phyloP scores from a whole-genome alignment of 1,140 invertebrate species.

The Dendrolimus punctatus region DNA sequence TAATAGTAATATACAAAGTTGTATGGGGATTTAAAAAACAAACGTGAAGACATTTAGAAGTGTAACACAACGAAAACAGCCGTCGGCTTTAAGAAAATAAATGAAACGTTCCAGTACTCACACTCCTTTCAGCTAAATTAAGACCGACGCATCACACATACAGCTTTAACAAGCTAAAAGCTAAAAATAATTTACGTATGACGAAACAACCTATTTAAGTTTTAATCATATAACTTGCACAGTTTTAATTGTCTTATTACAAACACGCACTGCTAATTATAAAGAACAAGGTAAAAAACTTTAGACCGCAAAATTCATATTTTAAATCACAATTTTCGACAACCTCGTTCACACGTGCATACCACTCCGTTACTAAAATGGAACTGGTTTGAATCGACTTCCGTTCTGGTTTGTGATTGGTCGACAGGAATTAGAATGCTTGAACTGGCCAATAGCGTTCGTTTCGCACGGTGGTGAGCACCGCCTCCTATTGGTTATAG shows the following conservation, averaged over 20 bases:
- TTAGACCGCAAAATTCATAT: slow-evolving; percentile 8
- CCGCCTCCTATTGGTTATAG: slow-evolving; percentile 57
- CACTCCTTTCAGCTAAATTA: slow-evolving; percentile 59
- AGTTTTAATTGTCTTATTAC: slow-evolving; percentile 17
- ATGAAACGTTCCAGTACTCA: slow-evolving; percentile 40
- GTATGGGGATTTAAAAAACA: no score
- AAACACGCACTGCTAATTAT: slow-evolving; percentile 18
- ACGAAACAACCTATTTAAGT: slow-evolving; percentile 51
- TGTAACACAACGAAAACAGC: not conserved
- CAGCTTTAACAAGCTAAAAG: slow-evolving; percentile 56
- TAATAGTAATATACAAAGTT: no score
- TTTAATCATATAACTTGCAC: slow-evolving; percentile 12
- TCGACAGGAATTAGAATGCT: slow-evolving; percentile 21
- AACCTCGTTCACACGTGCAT: slow-evolving; percentile 37
- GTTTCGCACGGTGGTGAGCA: slow-evolving; percentile 22
- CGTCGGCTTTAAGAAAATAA: slow-evolving; percentile 34
- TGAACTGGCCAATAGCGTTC: slow-evolving; percentile 33
- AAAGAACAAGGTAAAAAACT: slow-evolving; percentile 22
- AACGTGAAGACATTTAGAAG: no score
- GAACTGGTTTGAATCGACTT: slow-evolving; percentile 60
- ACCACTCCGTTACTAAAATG: slow-evolving; percentile 38
- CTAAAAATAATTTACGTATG: slow-evolving; percentile 60
- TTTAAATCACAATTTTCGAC: slow-evolving; percentile 17
- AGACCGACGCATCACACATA: slow-evolving; percentile 48
- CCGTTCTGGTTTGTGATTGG: slow-evolving; percentile 48